Conservation (phyloP, 2,888 invertebrate genomes). For the Pteria penguin region DNA sequence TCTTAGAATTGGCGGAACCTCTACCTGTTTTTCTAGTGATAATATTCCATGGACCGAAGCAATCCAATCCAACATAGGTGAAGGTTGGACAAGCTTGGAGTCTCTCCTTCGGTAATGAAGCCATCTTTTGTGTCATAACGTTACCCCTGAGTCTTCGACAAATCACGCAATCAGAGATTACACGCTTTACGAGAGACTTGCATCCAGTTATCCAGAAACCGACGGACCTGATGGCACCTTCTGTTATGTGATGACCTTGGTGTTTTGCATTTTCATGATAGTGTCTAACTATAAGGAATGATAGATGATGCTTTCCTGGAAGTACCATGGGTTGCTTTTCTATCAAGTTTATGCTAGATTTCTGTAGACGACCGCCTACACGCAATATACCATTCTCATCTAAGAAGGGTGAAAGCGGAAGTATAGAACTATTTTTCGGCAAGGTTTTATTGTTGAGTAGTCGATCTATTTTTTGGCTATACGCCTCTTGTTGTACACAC, state of each 20-base stretch:
- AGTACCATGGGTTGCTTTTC: no score
- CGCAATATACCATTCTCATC: no score
- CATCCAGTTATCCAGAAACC: slow-evolving; percentile 2
- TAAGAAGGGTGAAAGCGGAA: no score
- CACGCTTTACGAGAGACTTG: neutral
- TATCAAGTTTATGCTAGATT: no score
- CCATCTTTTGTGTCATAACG: neutral
- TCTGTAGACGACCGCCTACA: no score
- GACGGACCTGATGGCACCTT: neutral
- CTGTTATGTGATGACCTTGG: slow-evolving; percentile 4
- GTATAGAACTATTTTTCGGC: no score
- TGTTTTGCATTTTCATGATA: neutral
- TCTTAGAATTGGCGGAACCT: neutral
- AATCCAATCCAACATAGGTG: neutral
- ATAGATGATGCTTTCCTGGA: no score
- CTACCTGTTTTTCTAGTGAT: neutral
- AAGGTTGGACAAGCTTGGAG: neutral
- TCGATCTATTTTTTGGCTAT: no score
- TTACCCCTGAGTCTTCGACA: neutral
- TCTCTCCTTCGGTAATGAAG: neutral
- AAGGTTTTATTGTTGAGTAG: no score
- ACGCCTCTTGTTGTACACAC: no score
- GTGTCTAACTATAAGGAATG: no score
- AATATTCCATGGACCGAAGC: slow-evolving; percentile 2
- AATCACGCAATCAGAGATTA: neutral